Conservation (phyloP, 53 echinoderm and acorn worm genomes). For the Glandiceps talaboti region DNA sequence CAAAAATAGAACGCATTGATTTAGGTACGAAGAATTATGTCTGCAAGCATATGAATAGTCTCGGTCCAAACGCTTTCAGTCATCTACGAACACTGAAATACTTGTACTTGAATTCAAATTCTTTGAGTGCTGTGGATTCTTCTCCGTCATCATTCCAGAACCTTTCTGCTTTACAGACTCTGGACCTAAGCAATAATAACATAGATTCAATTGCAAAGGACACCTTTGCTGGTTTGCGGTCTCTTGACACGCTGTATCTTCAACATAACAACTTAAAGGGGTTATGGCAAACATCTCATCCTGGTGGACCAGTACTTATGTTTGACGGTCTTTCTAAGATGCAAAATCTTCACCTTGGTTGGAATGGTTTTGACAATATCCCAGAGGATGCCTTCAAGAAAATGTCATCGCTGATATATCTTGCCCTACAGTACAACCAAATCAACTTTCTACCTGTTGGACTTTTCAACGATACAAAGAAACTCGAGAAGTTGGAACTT, state of each 20-base stretch:
- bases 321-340: constrained; percentile 30
- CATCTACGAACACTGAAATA: constrained; percentile 30
- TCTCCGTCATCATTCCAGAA: constrained; percentile 49
- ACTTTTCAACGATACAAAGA: constrained; percentile 27
- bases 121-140: constrained; percentile 25
- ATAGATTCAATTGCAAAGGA: constrained; percentile 14
- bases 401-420: constrained; percentile 19
- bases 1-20: constrained; percentile 13
- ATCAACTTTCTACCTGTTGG: constrained; percentile 29
- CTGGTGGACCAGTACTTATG: constrained; percentile 26
- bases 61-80: constrained; percentile 37
- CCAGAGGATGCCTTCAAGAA: constrained; percentile 36
- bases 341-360: constrained; percentile 50
- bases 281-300: constrained; percentile 32
- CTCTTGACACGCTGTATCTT: constrained; percentile 53
- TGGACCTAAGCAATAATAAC: constrained; percentile 89
- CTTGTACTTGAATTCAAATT: constrained; percentile 43
- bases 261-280: constrained; percentile 73
- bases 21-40: constrained; percentile 49
- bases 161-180: constrained; percentile 20
- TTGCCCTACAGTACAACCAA: constrained; percentile 51
- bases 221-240: constrained; percentile 21
- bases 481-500: constrained; percentile 43
- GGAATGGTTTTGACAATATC: constrained; percentile 58
- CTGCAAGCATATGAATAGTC: too few relatives aligned